Evolutionary conservation across 2,888 invertebrate genomes (phyloP), one percentile per base, ranked within the genome.

Genomic region (Lepidochitona cinerea): DNA sequence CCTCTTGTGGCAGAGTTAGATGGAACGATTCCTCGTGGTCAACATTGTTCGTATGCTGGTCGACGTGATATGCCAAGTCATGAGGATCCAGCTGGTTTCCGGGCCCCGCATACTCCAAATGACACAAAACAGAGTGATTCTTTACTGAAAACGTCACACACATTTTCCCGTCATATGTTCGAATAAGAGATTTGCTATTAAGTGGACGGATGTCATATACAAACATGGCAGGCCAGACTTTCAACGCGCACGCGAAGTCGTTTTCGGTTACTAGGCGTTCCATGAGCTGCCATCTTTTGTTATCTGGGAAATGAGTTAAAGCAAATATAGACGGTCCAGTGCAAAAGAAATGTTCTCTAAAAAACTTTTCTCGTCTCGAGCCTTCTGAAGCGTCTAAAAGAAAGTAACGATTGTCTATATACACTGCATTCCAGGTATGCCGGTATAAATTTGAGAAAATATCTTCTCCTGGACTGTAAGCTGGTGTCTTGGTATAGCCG

Each of bases 181-280:
- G 68, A 64, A 85, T 79, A 36, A 83, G 84, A 32, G 85, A 81
- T 75, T 82, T 82, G 84, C 84, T 85, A 75, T 82, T 86, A 33
- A 86, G 75, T 3, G 86, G 85, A 33, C 84, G 83, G 74, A 86
- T 86, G 72, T 83, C 83, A 78, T 84, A 86, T 74, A 84, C 83
- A 75, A 86, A 85, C 85, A 86, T 85, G 53, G 85, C 81, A 1
- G 86, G 86, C 85, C 85, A 86, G 2, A 84, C 84, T 75, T 86
- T 86, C 4, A 85, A 75, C 0, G 80, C 83, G 33, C 79, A 81
- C 72, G 83, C 82, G 69, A 86, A 86, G 37, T 76, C 81, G 52
- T 81, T 80, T 29, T 83, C 75, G 12, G 82, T 76, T 2, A 64
- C 33, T 1, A 32, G 29, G 65, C 82, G 81, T 37, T 83, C 83